Evolutionary conservation across 2,113 vertebrate species (phyloP).

Genomic region (Rhagologus leucostigma): DNA sequence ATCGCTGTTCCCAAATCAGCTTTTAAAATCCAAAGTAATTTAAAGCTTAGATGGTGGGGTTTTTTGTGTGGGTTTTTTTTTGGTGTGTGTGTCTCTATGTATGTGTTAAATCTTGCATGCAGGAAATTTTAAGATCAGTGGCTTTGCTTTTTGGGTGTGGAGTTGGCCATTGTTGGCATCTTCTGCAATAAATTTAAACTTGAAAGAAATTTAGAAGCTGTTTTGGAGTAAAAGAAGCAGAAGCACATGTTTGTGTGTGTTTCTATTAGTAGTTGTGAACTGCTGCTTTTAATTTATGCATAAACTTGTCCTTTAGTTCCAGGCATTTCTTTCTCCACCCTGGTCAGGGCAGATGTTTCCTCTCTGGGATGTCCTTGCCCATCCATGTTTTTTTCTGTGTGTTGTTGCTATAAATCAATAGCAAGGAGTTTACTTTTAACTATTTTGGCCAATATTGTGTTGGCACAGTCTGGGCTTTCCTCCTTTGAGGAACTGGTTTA

Average conservation of each 20-base stretch:
- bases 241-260: slow-evolving; percentile 40
- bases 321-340: slow-evolving; percentile 3
- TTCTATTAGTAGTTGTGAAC: slow-evolving; percentile 41
- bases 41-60: slow-evolving; percentile 18
- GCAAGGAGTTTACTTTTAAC: slow-evolving; percentile 25
- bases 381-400: neutral
- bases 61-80: neutral
- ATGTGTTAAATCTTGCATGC: neutral
- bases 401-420: neutral
- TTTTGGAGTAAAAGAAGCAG: slow-evolving; percentile 34
- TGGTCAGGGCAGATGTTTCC: neutral
- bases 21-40: slow-evolving; percentile 60
- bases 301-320: slow-evolving; percentile 5
- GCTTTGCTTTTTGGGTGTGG: slow-evolving; percentile 23
- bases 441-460: neutral
- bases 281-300: slow-evolving; percentile 40
- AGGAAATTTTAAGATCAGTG: slow-evolving; percentile 16
- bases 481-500: slow-evolving; percentile 17
- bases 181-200: slow-evolving; percentile 36
- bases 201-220: slow-evolving; percentile 17
- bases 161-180: slow-evolving; percentile 34
- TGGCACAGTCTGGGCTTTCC: neutral
- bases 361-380: neutral
- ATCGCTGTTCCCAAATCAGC: slow-evolving; percentile 56
- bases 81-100: neutral